Conservation (phyloP, 1,140 invertebrate genomes). For the Tetragnatha versicolor region DNA sequence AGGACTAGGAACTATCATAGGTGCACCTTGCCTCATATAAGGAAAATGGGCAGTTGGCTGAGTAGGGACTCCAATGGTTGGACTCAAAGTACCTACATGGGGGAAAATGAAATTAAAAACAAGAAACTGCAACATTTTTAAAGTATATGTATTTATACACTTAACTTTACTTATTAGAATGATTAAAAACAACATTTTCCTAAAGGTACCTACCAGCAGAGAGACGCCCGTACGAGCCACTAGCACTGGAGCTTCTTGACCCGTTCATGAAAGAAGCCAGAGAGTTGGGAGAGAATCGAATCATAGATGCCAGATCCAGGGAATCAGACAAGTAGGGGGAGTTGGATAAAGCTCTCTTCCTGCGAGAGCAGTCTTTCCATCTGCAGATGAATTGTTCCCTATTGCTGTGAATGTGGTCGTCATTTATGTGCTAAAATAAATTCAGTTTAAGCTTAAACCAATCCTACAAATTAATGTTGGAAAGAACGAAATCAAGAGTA, state of each 20-base stretch:
- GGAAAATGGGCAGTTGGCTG: conserved; percentile 56
- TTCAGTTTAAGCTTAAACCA: no score
- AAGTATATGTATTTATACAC: not conserved
- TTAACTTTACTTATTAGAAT: not conserved
- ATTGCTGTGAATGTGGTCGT: conserved; percentile 93
- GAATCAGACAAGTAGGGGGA: conserved; percentile 81
- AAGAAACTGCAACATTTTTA: not conserved
- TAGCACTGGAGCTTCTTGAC: conserved; percentile 70
- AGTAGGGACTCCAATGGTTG: conserved; percentile 56
- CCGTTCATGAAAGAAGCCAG: conserved; percentile 88
- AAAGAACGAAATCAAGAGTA: no score
- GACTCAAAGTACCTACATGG: conserved; percentile 56
- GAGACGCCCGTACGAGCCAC: conserved; percentile 94
- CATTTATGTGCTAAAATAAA: conserved; percentile 97
- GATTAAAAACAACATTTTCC: not conserved
- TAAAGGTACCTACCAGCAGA: conserved; percentile 75
- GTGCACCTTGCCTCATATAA: conserved; percentile 35
- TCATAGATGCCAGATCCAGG: conserved; percentile 92
- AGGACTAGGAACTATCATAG: conserved; percentile 11
- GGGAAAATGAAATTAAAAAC: not conserved
- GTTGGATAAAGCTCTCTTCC: conserved; percentile 87
- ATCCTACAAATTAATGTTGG: no score
- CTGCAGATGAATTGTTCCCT: conserved; percentile 94
- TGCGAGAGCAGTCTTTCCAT: conserved; percentile 88
- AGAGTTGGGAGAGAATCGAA: conserved; percentile 92